These are phyloP conservation scores for Gymnodraco acuticeps DNA, from an alignment of 2,797 vertebrate genomes.

Conservation along the genomic window DNA sequence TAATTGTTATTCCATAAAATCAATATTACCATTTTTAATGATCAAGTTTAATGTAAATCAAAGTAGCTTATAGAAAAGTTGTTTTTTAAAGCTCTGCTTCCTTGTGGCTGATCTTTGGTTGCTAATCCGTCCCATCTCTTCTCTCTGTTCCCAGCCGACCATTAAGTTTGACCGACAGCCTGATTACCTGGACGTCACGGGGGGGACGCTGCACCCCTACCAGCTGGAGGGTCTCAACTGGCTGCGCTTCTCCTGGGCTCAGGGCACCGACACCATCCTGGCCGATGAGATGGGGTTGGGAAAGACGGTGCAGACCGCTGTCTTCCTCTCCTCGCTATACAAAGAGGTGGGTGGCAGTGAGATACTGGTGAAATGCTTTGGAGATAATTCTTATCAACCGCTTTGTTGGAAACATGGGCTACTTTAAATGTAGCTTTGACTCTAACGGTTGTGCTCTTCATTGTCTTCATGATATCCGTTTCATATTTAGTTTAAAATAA, in stretches of 20 bases:
- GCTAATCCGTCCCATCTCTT: too few species aligned
- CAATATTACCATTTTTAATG: too few species aligned
- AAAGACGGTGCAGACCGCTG: conserved; percentile 97
- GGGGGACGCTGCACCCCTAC: conserved; percentile 95
- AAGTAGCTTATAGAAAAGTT: too few species aligned
- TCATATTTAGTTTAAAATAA: not conserved
- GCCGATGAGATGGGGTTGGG: conserved; percentile 99
- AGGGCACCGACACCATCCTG: conserved; percentile 98
- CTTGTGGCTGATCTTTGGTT: too few species aligned
- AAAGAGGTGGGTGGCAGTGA: conserved; percentile 88
- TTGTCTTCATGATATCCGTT: not conserved
- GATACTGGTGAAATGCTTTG: not conserved
- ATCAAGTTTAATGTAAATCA: not conserved
- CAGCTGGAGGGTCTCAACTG: conserved; percentile 98
- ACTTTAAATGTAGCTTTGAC: not conserved
- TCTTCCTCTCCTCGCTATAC: conserved; percentile 97
- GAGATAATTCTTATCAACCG: too few species aligned
- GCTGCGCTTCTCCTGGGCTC: conserved; percentile 99
- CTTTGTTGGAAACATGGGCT: too few species aligned
- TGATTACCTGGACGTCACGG: conserved; percentile 93
- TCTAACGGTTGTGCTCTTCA: not conserved
- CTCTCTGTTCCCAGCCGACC: conserved; percentile 86
- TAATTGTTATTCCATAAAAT: too few species aligned
- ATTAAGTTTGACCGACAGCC: conserved; percentile 98
- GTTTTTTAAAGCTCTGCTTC: too few species aligned